Base-by-base conservation (phyloP, 2,113 vertebrate genomes). In the Rhombomys opimus region DNA sequence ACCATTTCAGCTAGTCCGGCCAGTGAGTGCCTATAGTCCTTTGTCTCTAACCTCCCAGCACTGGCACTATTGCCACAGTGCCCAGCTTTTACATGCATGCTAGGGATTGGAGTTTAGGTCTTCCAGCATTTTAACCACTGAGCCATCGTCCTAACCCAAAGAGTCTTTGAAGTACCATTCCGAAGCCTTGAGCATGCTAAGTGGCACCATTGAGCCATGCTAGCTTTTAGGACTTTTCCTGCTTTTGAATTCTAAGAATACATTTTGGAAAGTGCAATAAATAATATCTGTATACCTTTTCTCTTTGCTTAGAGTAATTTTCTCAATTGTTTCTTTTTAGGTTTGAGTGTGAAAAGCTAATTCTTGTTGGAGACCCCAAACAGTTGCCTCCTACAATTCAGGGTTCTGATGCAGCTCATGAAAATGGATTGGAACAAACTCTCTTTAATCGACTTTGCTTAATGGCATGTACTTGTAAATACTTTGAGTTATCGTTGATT, bases 331-430 rank as follows among this genome's bases (percentile, higher is more conserved):
- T 9, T 9, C 82, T 96, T 75, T 91, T 57, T 59, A 99, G 99
- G 95, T 99, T 99, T 98, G 98, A 98, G 30, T 99, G 99, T 98
- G 99, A 99, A 97, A 99, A 99, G 96, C 97, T 99, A 12, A 92
- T 99, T 95, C 98, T 99, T 67, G 98, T 99, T 86, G 99, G 99
- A 90, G 99, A 99, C 54, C 98, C 99, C 5, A 99, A 98, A 95
- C 99, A 99, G 22, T 92, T 99, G 4, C 98, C 98, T 3, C 99
- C 99, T 81, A 98, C 99, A 6, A 76, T 99, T 95, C 99, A 98
- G 95, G 99, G 99, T n/a, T 99, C 99, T 14, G 99, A 99, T 70
- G 97, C 98, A 3, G 78, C 94, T 90, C 99, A 99, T 25, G 97
- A 87, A 18, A 96, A 96, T 81, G 99, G 99, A 17, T 20, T 99